Evolutionary conservation across 2,113 vertebrate species (phyloP), one percentile per base, ranked within the genome.

Genomic region (Menura novaehollandiae): DNA sequence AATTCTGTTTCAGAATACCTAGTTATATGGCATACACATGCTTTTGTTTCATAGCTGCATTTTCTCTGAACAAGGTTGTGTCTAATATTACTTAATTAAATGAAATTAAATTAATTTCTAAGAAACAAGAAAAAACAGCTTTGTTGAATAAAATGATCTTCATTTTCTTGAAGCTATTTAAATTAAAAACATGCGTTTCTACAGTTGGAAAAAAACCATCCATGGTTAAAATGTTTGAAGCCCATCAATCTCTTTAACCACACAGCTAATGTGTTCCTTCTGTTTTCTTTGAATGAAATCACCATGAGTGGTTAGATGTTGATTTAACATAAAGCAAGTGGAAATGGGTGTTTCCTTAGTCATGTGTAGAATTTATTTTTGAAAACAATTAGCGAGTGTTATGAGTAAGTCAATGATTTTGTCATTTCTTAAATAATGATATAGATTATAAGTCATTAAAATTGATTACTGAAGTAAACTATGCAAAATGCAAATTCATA

Each of bases 241-340:
- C 97, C 98, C 98, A 98, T 98, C 98, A 98, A 98, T 98, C 98
- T 98, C 97, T 97, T 95, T 97, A 98, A 98, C 98, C 98, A 98
- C 98, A 98, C 78, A 96, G 91, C 97, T 98, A 98, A 98, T 98
- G 97, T 85, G 94, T 98, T 98, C 98, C 98, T 98, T 98, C 98
- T 98, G 98, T 98, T 98, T 98, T 98, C 97, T 98, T 98, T 98
- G 98, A 98, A 98, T 98, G 97, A 98, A 98, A 98, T 98, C 98
- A 98, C 98, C 97, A 97, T 96, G 97, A 98, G 98, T 97, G 97
- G 98, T 97, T 98, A 98, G 97, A 98, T 98, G 98, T 98, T 98
- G 98, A 98, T 98, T 98, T 98, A 98, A 98, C 98, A 98, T 98
- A 98, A 98, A 98, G 97, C 98, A 98, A 98, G 98, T 98, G 98